Conservation (phyloP, 2,797 vertebrate species). For the Phalloptychus januarius region DNA sequence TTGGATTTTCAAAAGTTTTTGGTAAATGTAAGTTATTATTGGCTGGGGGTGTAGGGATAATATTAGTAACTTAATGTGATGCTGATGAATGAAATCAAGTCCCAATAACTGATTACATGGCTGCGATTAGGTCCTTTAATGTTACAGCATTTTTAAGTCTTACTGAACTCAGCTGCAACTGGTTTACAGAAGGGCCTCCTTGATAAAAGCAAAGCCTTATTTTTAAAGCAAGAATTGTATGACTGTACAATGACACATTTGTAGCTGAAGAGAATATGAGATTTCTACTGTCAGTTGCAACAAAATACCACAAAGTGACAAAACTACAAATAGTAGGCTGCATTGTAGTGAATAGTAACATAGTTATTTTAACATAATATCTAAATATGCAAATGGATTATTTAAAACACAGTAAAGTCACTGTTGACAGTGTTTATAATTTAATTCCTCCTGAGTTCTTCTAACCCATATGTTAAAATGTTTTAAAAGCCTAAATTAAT, state of each 20-base stretch:
- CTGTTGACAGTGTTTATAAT: background rate
- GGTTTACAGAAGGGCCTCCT: background rate
- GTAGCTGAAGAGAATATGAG: background rate
- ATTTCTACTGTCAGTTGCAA: background rate
- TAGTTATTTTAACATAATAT: background rate
- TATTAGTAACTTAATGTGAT: background rate
- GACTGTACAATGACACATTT: background rate
- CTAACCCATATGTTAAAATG: background rate
- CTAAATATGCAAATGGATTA: background rate
- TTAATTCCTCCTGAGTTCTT: background rate
- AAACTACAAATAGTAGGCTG: background rate
- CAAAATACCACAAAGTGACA: background rate
- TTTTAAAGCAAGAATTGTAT: background rate
- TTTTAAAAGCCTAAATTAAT: background rate
- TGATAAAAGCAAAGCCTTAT: background rate
- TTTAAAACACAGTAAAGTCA: background rate
- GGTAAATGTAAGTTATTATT: background rate
- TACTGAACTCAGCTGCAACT: background rate
- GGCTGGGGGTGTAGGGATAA: background rate
- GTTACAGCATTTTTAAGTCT: background rate
- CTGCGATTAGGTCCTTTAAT: background rate
- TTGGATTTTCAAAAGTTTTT: background rate
- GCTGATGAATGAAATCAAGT: background rate
- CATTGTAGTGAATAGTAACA: background rate
- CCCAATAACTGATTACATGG: background rate